Conservation (phyloP, 1,140 invertebrate genomes). For the Pogonomyrmex californicus region DNA sequence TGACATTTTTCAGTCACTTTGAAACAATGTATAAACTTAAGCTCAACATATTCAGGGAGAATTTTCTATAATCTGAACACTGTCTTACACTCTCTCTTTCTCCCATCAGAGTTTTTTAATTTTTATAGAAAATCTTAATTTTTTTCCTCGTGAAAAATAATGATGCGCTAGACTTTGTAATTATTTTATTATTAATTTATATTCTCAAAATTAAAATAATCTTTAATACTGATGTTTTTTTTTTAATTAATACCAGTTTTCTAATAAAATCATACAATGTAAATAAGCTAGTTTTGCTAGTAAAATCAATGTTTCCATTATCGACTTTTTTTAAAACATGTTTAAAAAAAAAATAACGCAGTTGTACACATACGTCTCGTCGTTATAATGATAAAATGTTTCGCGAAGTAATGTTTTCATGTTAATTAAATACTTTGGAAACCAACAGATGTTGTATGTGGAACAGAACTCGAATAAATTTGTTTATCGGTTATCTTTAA, state of each 20-base stretch:
- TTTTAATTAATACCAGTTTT: neutral
- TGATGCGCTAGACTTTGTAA: neutral
- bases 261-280: no score
- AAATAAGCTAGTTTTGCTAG: neutral
- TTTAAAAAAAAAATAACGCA: neutral
- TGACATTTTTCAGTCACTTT: conserved; percentile 64
- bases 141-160: neutral
- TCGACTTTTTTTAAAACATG: neutral
- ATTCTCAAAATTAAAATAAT: neutral
- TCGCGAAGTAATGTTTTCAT: neutral
- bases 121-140: neutral
- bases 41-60: conserved; percentile 40
- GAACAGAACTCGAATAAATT: conserved; percentile 27
- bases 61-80: conserved; percentile 29
- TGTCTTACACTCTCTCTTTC: neutral
- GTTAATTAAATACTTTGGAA: neutral
- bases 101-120: neutral
- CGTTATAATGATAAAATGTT: neutral
- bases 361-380: neutral
- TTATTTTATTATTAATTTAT: conserved; percentile 9
- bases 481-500: conserved; percentile 30
- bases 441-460: neutral
- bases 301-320: neutral
- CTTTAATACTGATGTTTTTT: neutral
- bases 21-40: conserved; percentile 64